Base-by-base conservation (phyloP, 2,113 vertebrate species). In the Halcyon senegalensis region DNA sequence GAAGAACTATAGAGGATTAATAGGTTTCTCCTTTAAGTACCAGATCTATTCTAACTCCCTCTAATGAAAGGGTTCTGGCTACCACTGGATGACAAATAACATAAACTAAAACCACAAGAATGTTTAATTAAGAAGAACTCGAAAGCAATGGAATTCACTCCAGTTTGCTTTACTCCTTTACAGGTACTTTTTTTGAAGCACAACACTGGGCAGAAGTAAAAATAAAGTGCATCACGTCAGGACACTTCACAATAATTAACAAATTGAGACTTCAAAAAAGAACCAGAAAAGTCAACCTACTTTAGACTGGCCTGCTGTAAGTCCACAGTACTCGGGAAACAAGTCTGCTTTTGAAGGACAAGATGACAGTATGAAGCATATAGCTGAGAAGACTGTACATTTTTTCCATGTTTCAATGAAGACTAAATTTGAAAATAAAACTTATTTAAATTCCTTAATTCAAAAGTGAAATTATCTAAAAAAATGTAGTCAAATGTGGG, bases 31-130 rank as follows among this genome's bases (percentile, higher is more conserved):
- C 53, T 31, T 59, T 16, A 66, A 68, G 55, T 25, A 67, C 44
- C 39, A 44, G 19, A 74, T 39, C 27, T 76, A 27, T 56, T 83
- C n/a, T 62, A 84, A 31, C 7, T 15, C 73, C 5, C 10, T 58
- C 28, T 58, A 77, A 53, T 7, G 1, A 82, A 90, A 58, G 21
- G 16, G 33, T 82, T 90, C 59, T 82, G 58, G 66, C 44, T 96
- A 85, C 44, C 25, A 37, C 3, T 4, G 8, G 39, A 62, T 55
- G 60, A 94, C n/a, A 86, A 83, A 91, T 37, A 80, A 72, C 2
- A 5, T 82, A 76, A 91, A 90, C 44, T 69, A 90, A 90, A 93
- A 4, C 80, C 70, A 73, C 41, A 84, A 53, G 19, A 76, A 80
- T 13, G 7, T n/a, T 55, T 80, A 66, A 84, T 69, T 73, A 73